Evolutionary conservation across 2,888 invertebrate genomes (phyloP).

Genomic region (Lepidochrysops patricia): DNA sequence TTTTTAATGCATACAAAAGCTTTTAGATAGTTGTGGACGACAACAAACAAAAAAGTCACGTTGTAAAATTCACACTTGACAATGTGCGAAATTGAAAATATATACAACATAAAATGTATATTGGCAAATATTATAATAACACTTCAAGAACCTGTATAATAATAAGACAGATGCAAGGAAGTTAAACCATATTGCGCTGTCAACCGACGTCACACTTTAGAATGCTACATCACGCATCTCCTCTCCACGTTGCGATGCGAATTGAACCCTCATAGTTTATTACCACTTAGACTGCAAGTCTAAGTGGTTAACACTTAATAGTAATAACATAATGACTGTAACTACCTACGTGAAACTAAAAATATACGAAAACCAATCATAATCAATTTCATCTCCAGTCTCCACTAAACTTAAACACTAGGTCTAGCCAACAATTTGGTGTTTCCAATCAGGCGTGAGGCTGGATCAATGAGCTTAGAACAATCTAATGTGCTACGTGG

Average conservation of each 20-base stretch:
- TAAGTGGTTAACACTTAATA: not conserved
- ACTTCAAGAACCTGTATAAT: too few species aligned
- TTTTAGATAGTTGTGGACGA: not conserved
- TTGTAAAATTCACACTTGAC: not conserved
- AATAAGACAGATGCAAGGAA: too few species aligned
- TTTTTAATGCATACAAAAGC: not conserved
- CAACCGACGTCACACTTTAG: too few species aligned
- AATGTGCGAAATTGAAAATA: not conserved
- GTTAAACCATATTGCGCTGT: too few species aligned
- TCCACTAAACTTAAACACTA: not conserved
- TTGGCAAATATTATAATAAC: too few species aligned
- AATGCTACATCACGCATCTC: too few species aligned
- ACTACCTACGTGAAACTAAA: too few species aligned
- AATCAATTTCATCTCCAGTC: not conserved
- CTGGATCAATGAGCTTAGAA: not conserved
- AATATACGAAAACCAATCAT: not conserved
- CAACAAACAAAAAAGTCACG: not conserved
- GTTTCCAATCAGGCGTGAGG: not conserved
- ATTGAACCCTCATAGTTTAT: too few species aligned
- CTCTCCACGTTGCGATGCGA: too few species aligned
- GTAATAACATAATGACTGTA: not conserved
- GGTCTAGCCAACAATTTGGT: not conserved
- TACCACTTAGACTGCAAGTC: not conserved
- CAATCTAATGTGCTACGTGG: conserved; percentile 1
- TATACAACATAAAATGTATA: too few species aligned